These are phyloP conservation scores for Drosophila prostipennis DNA, from an alignment of 2,888 invertebrate genomes.

Conservation along the genomic window DNA sequence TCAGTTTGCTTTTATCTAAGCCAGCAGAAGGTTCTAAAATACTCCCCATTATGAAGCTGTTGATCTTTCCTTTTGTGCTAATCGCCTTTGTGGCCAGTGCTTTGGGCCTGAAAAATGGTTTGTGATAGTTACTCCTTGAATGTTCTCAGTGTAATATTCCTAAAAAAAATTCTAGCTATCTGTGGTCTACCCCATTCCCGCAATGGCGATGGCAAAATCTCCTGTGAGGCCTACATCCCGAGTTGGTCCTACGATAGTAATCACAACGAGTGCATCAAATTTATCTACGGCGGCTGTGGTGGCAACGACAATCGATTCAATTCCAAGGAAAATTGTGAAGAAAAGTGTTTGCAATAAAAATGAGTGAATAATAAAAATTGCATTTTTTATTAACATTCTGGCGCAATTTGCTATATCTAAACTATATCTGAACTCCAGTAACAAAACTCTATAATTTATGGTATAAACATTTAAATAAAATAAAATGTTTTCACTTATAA, in stretches of 20 bases:
- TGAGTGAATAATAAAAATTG: neutral
- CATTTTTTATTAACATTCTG: no score
- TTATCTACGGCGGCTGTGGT: slow-evolving; percentile 66
- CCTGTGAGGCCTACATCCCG: slow-evolving; percentile 54
- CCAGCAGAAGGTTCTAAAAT: neutral
- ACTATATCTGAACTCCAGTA: no score
- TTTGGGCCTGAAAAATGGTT: slow-evolving; percentile 31
- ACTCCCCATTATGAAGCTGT: slow-evolving; percentile 33
- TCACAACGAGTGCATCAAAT: slow-evolving; percentile 52
- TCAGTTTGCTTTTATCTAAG: slow-evolving; percentile 11
- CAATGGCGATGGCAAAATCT: slow-evolving; percentile 48
- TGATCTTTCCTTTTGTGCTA: slow-evolving; percentile 16
- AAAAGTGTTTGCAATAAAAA: slow-evolving; percentile 49
- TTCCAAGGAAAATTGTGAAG: slow-evolving; percentile 52
- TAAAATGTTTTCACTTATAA: no score
- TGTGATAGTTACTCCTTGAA: neutral
- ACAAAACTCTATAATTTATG: no score
- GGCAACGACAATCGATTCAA: slow-evolving; percentile 69
- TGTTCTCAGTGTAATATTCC: neutral
- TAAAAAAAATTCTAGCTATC: neutral
- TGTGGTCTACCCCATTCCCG: slow-evolving; percentile 56
- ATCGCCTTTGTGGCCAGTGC: slow-evolving; percentile 5
- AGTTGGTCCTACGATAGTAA: slow-evolving; percentile 54
- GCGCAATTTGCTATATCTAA: no score
- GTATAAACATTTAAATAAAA: no score